A percentile compares a stretch with the other conserved stretches of the same genome.
These are phyloP conservation scores for Zaprionus inermis DNA, from an alignment of 1,140 invertebrate genomes.

Conservation along the genomic window DNA sequence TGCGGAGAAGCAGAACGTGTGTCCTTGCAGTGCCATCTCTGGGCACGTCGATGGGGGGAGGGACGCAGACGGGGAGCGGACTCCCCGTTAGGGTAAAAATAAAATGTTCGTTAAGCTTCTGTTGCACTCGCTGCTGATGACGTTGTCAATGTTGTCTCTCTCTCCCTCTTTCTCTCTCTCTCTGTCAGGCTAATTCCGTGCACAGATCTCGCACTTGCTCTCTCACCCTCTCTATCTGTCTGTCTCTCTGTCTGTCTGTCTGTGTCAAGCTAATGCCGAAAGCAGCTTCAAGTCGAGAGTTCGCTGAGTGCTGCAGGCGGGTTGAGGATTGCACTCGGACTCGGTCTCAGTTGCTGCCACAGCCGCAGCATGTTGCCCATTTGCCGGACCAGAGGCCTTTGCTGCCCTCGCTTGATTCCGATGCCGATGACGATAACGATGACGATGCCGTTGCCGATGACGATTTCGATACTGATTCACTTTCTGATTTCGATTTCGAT, in stretches of 20 bases:
- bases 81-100: neutral
- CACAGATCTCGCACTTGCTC: neutral
- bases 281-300: slow-evolving; percentile 34
- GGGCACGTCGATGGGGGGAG: neutral
- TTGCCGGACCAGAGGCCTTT: slow-evolving; percentile 4
- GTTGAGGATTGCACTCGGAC: slow-evolving; percentile 6
- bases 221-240: neutral
- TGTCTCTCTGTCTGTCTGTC: neutral
- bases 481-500: neutral
- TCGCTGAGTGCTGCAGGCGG: slow-evolving; percentile 24
- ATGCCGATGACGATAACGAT: slow-evolving; percentile 14
- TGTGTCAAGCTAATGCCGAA: slow-evolving; percentile 38
- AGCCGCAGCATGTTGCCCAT: slow-evolving; percentile 1
- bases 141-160: slow-evolving; percentile 30
- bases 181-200: neutral
- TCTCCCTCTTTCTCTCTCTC: slow-evolving; percentile 9
- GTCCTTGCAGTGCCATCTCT: slow-evolving; percentile 69
- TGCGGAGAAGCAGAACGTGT: slow-evolving; percentile 72
- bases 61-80: neutral
- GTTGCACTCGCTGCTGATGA: slow-evolving; percentile 26
- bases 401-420: slow-evolving; percentile 2
- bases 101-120: slow-evolving; percentile 10
- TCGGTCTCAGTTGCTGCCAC: slow-evolving; percentile 27
- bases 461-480: slow-evolving; percentile 4
- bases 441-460: slow-evolving; percentile 23